phyloP scores from a whole-genome alignment of 2,113 vertebrate species.

The Zingel zingel region DNA sequence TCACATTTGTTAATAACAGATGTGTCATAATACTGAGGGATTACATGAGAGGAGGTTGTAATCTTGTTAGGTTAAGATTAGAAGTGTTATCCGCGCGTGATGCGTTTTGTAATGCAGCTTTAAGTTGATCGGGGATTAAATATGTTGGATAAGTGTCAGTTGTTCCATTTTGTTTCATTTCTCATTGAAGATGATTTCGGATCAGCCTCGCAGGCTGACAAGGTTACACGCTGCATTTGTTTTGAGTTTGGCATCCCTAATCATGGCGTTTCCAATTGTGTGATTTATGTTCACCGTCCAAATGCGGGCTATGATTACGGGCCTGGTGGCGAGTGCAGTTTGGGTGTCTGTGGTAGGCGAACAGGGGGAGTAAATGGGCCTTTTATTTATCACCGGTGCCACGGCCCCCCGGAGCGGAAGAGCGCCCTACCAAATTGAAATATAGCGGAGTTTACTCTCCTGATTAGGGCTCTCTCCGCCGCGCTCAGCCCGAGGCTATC shows the following conservation, averaged over 20 bases:
- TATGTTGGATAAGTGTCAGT: constrained; percentile 58
- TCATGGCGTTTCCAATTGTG: constrained; percentile 91
- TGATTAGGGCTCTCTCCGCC: constrained; percentile 92
- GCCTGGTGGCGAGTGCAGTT: constrained; percentile 90
- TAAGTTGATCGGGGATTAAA: neutral
- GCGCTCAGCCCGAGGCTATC: constrained; percentile 94
- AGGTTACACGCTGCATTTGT: constrained; percentile 79
- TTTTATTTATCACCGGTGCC: constrained; percentile 98
- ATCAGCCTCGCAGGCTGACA: constrained; percentile 58
- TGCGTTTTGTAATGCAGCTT: neutral
- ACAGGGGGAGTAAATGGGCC: constrained; percentile 93
- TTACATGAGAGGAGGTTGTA: constrained; percentile 74
- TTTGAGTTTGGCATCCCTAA: constrained; percentile 88
- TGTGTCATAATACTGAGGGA: constrained; percentile 78
- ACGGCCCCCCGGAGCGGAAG: constrained; percentile 96
- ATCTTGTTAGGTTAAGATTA: constrained; percentile 70
- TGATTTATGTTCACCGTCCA: constrained; percentile 95
- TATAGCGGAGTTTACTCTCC: constrained; percentile 99
- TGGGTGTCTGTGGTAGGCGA: constrained; percentile 91
- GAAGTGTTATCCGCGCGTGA: neutral
- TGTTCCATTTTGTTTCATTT: constrained; percentile 72
- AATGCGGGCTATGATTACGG: constrained; percentile 92
- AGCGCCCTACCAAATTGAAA: constrained; percentile 99
- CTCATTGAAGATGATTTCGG: constrained; percentile 68
- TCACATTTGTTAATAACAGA: constrained; percentile 77